Evolutionary conservation across 37 sponge, comb jelly and placozoan species (phyloP).

Genomic region (Hormiphora californensis): DNA sequence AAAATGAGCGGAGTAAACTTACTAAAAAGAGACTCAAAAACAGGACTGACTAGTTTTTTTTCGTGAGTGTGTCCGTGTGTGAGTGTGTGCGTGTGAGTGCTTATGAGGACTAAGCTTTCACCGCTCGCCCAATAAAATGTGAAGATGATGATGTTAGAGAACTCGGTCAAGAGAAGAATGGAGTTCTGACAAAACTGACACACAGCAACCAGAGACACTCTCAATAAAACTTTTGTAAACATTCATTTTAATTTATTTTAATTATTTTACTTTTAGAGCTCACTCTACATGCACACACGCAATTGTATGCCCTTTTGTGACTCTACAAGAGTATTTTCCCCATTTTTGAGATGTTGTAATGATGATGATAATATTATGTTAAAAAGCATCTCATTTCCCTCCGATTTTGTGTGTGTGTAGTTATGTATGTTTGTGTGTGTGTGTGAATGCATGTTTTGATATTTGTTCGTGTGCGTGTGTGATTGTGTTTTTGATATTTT

Average conservation of each 20-base stretch:
- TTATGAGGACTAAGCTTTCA: not conserved
- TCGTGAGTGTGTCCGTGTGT: not conserved
- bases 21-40: not conserved
- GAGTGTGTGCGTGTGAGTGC: not conserved
- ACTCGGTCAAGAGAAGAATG: too few species aligned
- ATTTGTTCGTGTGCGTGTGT: constrained; percentile 31
- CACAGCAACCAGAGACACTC: too few species aligned
- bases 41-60: not conserved
- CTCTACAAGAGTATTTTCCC: too few species aligned
- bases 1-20: not conserved
- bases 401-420: not conserved
- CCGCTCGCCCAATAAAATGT: not conserved
- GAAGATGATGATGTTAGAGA: too few species aligned
- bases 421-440: constrained; percentile 34
- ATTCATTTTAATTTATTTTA: not conserved
- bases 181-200: too few species aligned
- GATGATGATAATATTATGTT: too few species aligned
- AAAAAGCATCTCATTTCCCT: constrained; percentile 62
- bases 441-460: not conserved
- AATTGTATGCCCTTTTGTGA: too few species aligned
- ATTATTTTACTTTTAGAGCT: constrained; percentile 26
- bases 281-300: too few species aligned
- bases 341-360: too few species aligned
- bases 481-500: not conserved
- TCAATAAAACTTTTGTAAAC: not conserved